Evolutionary conservation across 2,113 vertebrate species (phyloP).

Genomic region (Oenanthe melanoleuca): DNA sequence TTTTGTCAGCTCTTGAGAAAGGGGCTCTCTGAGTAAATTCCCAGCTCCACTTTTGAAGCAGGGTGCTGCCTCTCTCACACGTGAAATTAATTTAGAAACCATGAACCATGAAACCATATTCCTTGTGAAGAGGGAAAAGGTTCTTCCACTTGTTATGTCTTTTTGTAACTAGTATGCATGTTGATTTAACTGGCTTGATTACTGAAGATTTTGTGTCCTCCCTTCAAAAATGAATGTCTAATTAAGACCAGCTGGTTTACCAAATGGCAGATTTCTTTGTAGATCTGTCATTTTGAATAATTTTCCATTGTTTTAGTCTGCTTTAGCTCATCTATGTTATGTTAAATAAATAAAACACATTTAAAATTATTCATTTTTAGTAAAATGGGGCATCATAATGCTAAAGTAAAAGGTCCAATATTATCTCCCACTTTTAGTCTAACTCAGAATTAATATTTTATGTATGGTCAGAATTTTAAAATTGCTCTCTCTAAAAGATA

Average conservation of each 20-base stretch:
- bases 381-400: background rate
- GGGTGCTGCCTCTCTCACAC: background rate
- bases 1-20: background rate
- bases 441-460: background rate
- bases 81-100: background rate
- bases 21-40: background rate
- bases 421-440: background rate
- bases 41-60: background rate
- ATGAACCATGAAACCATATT: background rate
- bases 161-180: background rate
- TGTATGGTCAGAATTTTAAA: background rate
- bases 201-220: background rate
- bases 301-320: background rate
- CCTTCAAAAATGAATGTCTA: background rate
- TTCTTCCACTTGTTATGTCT: background rate
- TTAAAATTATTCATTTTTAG: background rate
- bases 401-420: background rate
- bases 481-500: background rate
- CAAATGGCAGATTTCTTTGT: constrained; percentile 31
- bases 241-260: constrained; percentile 25
- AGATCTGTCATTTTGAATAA: constrained; percentile 4
- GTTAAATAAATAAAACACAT: background rate
- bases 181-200: background rate
- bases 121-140: background rate
- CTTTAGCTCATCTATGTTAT: background rate